Percentiles rank a stretch among this genome's conserved stretches.
Evolutionary conservation across 1,140 invertebrate species (phyloP).

Genomic region (fruit fly (Drosophila melanogaster)): DNA sequence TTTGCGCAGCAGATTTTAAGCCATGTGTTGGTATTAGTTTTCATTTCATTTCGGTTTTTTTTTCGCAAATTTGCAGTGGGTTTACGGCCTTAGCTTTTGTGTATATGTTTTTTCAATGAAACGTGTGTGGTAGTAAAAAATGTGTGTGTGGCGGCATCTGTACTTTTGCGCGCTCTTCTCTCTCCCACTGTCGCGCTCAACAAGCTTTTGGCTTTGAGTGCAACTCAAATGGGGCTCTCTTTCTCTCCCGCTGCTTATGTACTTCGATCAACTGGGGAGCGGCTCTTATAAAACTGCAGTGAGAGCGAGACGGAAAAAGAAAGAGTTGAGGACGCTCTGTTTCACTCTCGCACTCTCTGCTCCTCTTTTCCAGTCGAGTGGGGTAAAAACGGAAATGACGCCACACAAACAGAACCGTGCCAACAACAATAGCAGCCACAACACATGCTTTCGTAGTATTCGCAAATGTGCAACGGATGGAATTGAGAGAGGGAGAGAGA

Average conservation of each 20-base stretch:
- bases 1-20: slow-evolving; percentile 80
- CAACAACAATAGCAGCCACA: slow-evolving; percentile 15
- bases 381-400: slow-evolving; percentile 79
- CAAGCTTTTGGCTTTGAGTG: slow-evolving; percentile 82
- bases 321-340: slow-evolving; percentile 31
- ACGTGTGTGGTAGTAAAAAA: slow-evolving; percentile 70
- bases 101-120: slow-evolving; percentile 76
- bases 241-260: slow-evolving; percentile 37
- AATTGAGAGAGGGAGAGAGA: background rate
- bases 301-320: slow-evolving; percentile 17
- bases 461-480: slow-evolving; percentile 63
- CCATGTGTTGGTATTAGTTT: slow-evolving; percentile 39
- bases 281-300: slow-evolving; percentile 40
- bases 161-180: slow-evolving; percentile 61
- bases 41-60: slow-evolving; percentile 52
- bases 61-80: slow-evolving; percentile 44
- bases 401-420: slow-evolving; percentile 45
- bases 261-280: slow-evolving; percentile 42
- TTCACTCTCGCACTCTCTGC: slow-evolving; percentile 7
- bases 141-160: slow-evolving; percentile 74
- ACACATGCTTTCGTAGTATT: slow-evolving; percentile 34
- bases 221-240: slow-evolving; percentile 45
- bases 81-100: slow-evolving; percentile 54
- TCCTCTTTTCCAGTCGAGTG: slow-evolving; percentile 53
- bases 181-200: slow-evolving; percentile 49